A percentile compares a stretch with the other conserved stretches of the same genome.
These are phyloP conservation scores for Callaeas wilsoni DNA, from an alignment of 2,113 vertebrate genomes.

Conservation along the genomic window DNA sequence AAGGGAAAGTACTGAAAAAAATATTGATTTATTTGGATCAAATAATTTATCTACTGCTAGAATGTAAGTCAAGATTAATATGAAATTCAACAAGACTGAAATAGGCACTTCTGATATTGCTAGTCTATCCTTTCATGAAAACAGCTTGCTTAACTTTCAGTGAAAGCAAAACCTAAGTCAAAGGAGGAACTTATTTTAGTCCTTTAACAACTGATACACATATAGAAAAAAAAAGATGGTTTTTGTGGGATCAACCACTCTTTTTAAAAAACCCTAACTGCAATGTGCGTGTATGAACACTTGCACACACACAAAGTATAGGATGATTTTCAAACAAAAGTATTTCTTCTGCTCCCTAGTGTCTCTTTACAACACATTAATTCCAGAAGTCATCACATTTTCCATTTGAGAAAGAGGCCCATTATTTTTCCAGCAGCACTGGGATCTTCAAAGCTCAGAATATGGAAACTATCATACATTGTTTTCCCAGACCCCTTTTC, in stretches of 20 bases:
- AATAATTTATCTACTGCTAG: not conserved
- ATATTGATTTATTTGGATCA: not conserved
- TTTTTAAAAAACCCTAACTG: not conserved
- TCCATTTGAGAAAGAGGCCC: slow-evolving; percentile 19
- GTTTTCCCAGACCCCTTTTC: slow-evolving; percentile 6
- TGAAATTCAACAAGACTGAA: not conserved
- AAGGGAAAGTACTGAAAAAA: not conserved
- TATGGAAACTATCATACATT: slow-evolving; percentile 12
- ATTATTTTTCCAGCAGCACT: not conserved
- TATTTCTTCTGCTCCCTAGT: not conserved
- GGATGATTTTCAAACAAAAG: not conserved
- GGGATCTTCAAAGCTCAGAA: not conserved
- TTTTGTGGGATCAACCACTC: not conserved
- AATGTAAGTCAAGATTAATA: not conserved
- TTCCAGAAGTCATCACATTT: slow-evolving; percentile 29
- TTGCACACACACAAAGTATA: not conserved
- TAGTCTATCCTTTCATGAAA: not conserved
- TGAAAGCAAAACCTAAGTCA: not conserved
- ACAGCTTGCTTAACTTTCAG: not conserved
- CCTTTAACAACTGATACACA: not conserved
- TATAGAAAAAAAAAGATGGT: not conserved
- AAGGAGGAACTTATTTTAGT: not conserved
- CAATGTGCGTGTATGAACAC: not conserved
- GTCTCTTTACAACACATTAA: not conserved
- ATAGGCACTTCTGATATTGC: not conserved